Percentiles rank a stretch among this genome's conserved stretches.
These are phyloP conservation scores for Drosophila lini DNA, from an alignment of 1,140 invertebrate genomes.

Conservation along the genomic window DNA sequence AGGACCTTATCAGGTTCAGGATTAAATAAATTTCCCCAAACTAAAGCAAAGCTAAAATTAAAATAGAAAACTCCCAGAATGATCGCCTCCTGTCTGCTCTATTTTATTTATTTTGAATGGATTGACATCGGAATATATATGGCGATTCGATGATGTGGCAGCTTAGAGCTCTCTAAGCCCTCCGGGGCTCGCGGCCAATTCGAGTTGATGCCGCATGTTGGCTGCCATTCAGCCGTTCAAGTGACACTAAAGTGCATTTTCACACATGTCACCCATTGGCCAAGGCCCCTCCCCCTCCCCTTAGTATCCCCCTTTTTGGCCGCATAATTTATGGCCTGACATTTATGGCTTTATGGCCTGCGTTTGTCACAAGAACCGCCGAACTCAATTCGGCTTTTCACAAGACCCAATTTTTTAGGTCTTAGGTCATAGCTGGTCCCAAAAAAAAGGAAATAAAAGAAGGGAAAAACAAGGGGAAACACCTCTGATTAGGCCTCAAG, in stretches of 20 bases:
- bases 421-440: neutral
- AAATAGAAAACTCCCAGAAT: neutral
- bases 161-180: constrained; percentile 22
- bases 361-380: constrained; percentile 51
- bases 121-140: constrained; percentile 1
- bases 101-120: neutral
- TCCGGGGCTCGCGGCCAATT: constrained; percentile 8
- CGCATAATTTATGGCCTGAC: constrained; percentile 73
- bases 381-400: constrained; percentile 8
- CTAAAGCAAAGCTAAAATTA: neutral
- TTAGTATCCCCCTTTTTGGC: neutral
- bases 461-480: constrained; percentile 2
- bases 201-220: constrained; percentile 22
- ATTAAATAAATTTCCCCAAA: neutral
- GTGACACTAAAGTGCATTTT: constrained; percentile 75
- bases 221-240: constrained; percentile 54
- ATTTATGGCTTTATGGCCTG: constrained; percentile 77
- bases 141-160: constrained; percentile 27
- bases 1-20: neutral
- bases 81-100: neutral
- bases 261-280: constrained; percentile 61
- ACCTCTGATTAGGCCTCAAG: constrained; percentile 43
- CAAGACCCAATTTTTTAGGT: constrained; percentile 19
- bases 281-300: too few relatives aligned
- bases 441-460: constrained; percentile 10